Conservation (phyloP, 2,113 vertebrate genomes). For the Hippocampus zosterae region DNA sequence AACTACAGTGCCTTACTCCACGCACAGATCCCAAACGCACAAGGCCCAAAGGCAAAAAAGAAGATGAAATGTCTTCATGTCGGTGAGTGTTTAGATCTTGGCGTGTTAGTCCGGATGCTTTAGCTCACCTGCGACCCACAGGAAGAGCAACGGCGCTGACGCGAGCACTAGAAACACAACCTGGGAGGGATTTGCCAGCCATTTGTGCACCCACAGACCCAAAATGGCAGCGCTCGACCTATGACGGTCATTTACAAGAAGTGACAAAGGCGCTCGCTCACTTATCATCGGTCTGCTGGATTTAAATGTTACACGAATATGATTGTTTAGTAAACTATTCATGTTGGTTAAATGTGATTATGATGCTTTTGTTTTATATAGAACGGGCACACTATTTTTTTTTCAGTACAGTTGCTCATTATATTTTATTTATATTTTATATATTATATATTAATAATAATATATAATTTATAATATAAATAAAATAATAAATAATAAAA, state of each 20-base stretch:
- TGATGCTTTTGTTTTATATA: too few species aligned
- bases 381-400: too few species aligned
- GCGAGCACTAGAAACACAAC: conserved; percentile 57
- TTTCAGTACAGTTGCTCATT: too few species aligned
- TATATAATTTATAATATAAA: too few species aligned
- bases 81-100: conserved; percentile 16
- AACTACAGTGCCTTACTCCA: conserved; percentile 14
- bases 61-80: conserved; percentile 52
- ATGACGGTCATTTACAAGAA: conserved; percentile 34
- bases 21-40: conserved; percentile 22
- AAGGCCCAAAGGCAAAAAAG: conserved; percentile 23
- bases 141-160: conserved; percentile 46
- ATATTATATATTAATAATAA: too few species aligned
- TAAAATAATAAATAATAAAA: too few species aligned
- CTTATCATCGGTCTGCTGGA: too few species aligned
- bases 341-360: too few species aligned
- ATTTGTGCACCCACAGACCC: conserved; percentile 61
- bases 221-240: conserved; percentile 22
- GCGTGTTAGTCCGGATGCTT: conserved; percentile 25
- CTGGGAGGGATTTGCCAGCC: conserved; percentile 55
- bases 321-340: too few species aligned
- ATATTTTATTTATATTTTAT: too few species aligned
- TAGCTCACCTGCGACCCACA: conserved; percentile 52
- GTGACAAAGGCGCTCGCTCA: not conserved
- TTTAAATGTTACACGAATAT: too few species aligned